phyloP scores from a whole-genome alignment of 2,113 vertebrate genomes.

The Pollimyrus isidori region DNA sequence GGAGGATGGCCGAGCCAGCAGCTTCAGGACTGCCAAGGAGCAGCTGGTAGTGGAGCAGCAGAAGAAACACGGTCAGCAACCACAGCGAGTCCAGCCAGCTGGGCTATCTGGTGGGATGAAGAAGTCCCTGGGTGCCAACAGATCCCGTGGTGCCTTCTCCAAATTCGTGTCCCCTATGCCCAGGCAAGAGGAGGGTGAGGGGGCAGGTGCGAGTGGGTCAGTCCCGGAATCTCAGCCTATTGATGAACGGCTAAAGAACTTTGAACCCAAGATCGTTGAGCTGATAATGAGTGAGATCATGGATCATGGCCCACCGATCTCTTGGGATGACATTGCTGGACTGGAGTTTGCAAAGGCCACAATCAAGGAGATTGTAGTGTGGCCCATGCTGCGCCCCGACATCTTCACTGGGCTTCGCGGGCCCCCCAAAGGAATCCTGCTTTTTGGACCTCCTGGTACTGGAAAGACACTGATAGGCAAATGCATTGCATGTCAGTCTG shows the following conservation, averaged over 20 bases:
- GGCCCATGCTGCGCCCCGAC: conserved; percentile 94
- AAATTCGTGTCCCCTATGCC: conserved; percentile 86
- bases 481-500: conserved; percentile 91
- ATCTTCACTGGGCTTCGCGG: conserved; percentile 90
- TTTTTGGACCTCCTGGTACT: conserved; percentile 91
- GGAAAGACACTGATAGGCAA: conserved; percentile 96
- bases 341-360: conserved; percentile 91
- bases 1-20: conserved; percentile 46
- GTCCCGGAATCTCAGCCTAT: conserved; percentile 41
- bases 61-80: conserved; percentile 66
- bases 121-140: conserved; percentile 81
- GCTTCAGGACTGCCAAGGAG: conserved; percentile 83
- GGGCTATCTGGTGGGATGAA: conserved; percentile 57
- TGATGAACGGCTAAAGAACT: conserved; percentile 79
- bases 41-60: conserved; percentile 78
- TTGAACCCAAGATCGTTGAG: conserved; percentile 92
- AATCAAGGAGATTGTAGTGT: conserved; percentile 94
- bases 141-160: conserved; percentile 72
- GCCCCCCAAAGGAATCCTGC: conserved; percentile 89
- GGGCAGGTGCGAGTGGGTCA: conserved; percentile 21
- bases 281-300: conserved; percentile 93
- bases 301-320: conserved; percentile 83
- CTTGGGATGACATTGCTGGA: conserved; percentile 91
- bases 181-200: conserved; percentile 64
- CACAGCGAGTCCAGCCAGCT: conserved; percentile 43